A percentile compares a stretch with the other conserved stretches of the same genome.
Evolutionary conservation across 35 echinoderm and acorn worm genomes (phyloP).

Genomic region (Strongylocentrotus purpuratus): DNA sequence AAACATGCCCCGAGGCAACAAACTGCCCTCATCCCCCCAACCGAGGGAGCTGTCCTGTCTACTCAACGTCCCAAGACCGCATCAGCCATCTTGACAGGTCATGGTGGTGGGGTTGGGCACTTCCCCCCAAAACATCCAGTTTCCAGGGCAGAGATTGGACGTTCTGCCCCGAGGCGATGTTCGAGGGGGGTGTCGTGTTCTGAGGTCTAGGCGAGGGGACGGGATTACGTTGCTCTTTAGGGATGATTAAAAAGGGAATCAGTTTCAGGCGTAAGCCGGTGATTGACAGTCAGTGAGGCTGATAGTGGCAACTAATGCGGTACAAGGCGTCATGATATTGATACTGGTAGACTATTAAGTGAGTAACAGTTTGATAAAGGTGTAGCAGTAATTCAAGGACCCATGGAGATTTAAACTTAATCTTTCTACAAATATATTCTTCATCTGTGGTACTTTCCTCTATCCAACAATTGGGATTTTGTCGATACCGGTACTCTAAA

Average conservation of each 20-base stretch:
- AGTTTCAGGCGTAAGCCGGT: background rate
- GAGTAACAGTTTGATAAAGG: too few species aligned
- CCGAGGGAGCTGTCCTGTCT: background rate
- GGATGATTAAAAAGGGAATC: background rate
- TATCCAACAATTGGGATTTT: too few species aligned
- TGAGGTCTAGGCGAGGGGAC: background rate
- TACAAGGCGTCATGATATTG: background rate
- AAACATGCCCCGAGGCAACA: background rate
- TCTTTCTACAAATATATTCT: too few species aligned
- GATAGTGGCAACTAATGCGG: background rate
- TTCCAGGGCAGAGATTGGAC: background rate
- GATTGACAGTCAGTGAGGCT: slow-evolving; percentile 11
- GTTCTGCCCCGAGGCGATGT: background rate
- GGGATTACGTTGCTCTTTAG: background rate
- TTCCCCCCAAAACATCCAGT: background rate
- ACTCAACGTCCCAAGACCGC: background rate
- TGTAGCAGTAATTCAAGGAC: too few species aligned
- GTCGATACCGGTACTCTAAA: too few species aligned
- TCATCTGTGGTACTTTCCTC: too few species aligned
- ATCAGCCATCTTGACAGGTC: background rate
- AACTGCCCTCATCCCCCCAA: background rate
- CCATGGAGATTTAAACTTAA: too few species aligned
- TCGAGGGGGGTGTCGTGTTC: background rate
- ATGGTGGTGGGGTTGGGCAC: background rate
- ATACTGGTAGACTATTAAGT: background rate